Percentiles rank a stretch among this genome's conserved stretches.
Evolutionary conservation across 2,113 vertebrate species (phyloP).

Genomic region (Anser brachyrhynchus): DNA sequence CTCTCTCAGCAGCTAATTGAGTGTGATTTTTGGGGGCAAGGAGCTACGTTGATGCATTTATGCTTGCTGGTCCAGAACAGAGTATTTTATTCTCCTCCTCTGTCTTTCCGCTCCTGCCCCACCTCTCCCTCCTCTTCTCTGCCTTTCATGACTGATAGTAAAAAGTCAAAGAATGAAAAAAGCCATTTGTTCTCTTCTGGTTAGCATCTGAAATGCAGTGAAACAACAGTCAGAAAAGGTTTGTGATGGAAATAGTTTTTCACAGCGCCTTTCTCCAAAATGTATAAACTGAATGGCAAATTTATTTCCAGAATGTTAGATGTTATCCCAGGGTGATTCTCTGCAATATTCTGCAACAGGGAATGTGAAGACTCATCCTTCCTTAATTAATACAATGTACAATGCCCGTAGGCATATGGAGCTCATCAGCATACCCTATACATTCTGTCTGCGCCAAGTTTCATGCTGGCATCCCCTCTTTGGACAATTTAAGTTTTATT

Average conservation of each 20-base stretch:
- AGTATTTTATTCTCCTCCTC: not conserved
- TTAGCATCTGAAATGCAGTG: not conserved
- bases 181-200: not conserved
- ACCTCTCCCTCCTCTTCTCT: not conserved
- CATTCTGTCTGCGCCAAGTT: conserved; percentile 32
- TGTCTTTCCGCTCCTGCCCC: not conserved
- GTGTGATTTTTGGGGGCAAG: not conserved
- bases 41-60: not conserved
- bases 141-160: not conserved
- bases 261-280: conserved; percentile 11
- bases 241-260: conserved; percentile 9
- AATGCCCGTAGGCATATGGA: not conserved
- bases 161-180: not conserved
- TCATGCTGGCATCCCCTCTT: not conserved
- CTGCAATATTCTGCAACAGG: conserved; percentile 18
- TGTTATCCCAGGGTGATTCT: conserved; percentile 63
- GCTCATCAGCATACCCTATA: conserved; percentile 38
- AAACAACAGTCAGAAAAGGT: not conserved
- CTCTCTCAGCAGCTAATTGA: not conserved
- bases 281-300: conserved; percentile 31
- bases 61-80: not conserved
- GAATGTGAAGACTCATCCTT: conserved; percentile 17
- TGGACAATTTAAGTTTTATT: conserved; percentile 15
- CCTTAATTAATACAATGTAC: conserved; percentile 59
- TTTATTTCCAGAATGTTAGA: conserved; percentile 57